Conservation (phyloP, 37 sponge, comb jelly and placozoan genomes). For the Bolinopsis microptera region DNA sequence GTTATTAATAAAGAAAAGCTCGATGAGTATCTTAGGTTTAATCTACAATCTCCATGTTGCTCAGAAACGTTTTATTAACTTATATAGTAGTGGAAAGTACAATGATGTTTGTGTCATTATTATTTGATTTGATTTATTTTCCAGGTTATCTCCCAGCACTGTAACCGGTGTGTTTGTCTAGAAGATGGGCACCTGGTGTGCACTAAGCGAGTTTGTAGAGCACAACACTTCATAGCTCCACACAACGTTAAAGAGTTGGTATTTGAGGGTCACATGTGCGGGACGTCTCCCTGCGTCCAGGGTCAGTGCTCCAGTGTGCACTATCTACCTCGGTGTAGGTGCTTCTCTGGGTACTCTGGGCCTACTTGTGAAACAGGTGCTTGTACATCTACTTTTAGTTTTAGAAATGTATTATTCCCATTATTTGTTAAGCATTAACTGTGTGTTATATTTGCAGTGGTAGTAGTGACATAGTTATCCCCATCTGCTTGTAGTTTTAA, state of each 20-base stretch:
- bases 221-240: constrained; percentile 24
- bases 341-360: background rate
- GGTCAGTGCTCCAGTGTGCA: constrained; percentile 21
- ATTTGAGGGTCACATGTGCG: constrained; percentile 43
- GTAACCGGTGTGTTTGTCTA: constrained; percentile 34
- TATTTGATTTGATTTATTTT: too few relatives aligned
- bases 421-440: too few relatives aligned
- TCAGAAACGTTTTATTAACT: background rate
- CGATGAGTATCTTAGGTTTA: too few relatives aligned
- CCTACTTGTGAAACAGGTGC: constrained; percentile 1
- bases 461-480: too few relatives aligned
- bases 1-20: too few relatives aligned
- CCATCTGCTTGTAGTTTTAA: too few relatives aligned
- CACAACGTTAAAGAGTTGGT: background rate
- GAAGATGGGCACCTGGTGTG: background rate
- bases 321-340: background rate
- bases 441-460: too few relatives aligned
- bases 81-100: too few relatives aligned
- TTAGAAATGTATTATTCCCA: background rate
- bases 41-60: too few relatives aligned
- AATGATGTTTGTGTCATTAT: too few relatives aligned
- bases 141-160: background rate
- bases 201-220: constrained; percentile 8
- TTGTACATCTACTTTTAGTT: background rate
- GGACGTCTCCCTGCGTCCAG: background rate